Percentiles rank a stretch among this genome's conserved stretches.
phyloP scores from a whole-genome alignment of 2,888 invertebrate species.

The Rotaria sp. region DNA sequence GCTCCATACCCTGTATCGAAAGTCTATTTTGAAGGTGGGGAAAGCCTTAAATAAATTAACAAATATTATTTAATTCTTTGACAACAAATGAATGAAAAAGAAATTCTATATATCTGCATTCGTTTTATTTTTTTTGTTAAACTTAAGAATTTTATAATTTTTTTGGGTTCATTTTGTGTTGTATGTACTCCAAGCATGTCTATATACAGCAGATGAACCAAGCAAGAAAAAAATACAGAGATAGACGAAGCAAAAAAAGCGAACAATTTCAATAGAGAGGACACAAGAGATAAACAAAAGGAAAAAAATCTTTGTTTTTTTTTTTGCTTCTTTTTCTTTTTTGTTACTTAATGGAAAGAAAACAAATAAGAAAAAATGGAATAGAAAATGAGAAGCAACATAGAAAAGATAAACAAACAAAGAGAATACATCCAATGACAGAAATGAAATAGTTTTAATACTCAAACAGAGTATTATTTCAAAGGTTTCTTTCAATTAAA shows the following conservation, averaged over 20 bases:
- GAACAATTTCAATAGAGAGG: background rate
- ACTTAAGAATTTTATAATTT: background rate
- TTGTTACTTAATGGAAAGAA: background rate
- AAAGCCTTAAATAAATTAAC: too few relatives aligned
- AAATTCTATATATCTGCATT: background rate
- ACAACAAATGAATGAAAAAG: too few relatives aligned
- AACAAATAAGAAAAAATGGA: background rate
- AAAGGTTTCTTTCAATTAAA: background rate
- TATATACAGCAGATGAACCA: slow-evolving; percentile 8
- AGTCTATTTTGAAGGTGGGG: too few relatives aligned
- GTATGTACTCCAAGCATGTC: background rate
- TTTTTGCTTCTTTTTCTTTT: background rate
- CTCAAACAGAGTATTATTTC: background rate
- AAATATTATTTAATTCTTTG: too few relatives aligned
- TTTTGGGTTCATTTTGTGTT: background rate
- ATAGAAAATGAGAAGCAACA: background rate
- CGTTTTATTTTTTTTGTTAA: slow-evolving; percentile 13
- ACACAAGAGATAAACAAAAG: background rate
- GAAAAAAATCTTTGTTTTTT: background rate
- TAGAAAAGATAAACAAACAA: background rate
- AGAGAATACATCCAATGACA: background rate
- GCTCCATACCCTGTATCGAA: too few relatives aligned
- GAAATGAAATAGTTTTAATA: background rate
- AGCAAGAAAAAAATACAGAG: background rate
- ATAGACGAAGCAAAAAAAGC: background rate